Evolutionary conservation across 2,888 invertebrate genomes (phyloP), one percentile per base, ranked within the genome.

Genomic region (Caenorhabditis angaria): DNA sequence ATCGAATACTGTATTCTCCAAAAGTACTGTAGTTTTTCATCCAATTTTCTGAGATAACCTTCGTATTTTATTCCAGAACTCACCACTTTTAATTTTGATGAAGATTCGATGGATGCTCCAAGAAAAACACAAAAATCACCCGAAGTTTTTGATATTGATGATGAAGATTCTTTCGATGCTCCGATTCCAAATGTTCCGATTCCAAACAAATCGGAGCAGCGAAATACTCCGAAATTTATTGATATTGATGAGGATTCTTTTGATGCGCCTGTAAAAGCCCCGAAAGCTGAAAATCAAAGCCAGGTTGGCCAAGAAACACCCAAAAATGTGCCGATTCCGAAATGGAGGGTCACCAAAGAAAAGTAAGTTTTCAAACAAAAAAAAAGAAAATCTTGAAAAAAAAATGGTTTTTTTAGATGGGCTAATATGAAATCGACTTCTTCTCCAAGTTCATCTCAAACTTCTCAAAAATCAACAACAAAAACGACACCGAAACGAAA

Each of bases 241-340:
- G n/a, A 27, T 20, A 8, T 2, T 14, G 41, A 20, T 22, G 67
- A 67, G 3, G 68, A 69, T 47, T 69, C 69, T 0, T 69, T 69
- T 27, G 69, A 69, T 60, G 64, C 57, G 0, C 61, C 67, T 5
- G 22, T 51, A 24, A 24, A 51, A 6, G 25, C 51, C 6, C 6
- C 10, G 4, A 24, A 20, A 51, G 25, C 6, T 22, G 51, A 24
- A 51, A 20, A 51, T n/a, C 4, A 48, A 48, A 8, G 48, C n/a
- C 5, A 54, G 28, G 14, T 51, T 18, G 10, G 2, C 20, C 51
- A 8, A 18, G 22, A 12, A 51, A 22, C n/a, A 22, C 8, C 12
- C 3, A 8, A 18, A 51, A 51, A 22, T 24, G 25, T 12, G n/a
- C 51, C 25, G 28, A 27, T 54, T 6, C 27, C 25, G 27, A 54